Evolutionary conservation across 2,113 vertebrate genomes (phyloP), one percentile per base, ranked within the genome.

Genomic region (Tragelaphus scriptus): DNA sequence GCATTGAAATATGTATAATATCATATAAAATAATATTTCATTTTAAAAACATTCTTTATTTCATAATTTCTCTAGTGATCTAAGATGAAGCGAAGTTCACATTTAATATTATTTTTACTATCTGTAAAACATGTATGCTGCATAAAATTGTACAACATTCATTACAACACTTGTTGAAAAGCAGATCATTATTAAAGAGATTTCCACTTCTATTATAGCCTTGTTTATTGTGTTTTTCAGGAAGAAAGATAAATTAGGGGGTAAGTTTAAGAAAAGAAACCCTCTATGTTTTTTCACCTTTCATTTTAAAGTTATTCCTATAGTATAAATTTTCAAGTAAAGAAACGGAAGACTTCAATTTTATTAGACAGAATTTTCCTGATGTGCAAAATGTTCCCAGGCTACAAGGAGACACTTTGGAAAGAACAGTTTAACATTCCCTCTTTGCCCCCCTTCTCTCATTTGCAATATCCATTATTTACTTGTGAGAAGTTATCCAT

Each of bases 231-330:
- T 82, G 58, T 40, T 97, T 96, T 79, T 51, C 82, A 94, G 68
- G 49, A 85, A 47, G 32, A 92, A 92, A 88, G 59, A 77, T 6
- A 97, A 79, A 30, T 25, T 21, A 68, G 59, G 7, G 4, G 12
- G 32, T 71, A 96, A 91, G 26, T 95, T 86, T 25, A 81, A 97
- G 23, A 9, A 88, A 63, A 68, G 16, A 87, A 86, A 68, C 86
- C 19, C 17, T 92, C 63, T 80, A 16, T 32, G 47, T 3, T 44
- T 68, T 71, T 30, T 40, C 40, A 47, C 15, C 49, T 89, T 82
- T 71, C 23, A 92, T 63, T 96, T 95, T 65, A 89, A 96, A 87
- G n/a, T 71, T 30, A 17, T 71, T 95, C 10, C 13, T 93, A 10
- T 65, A 65, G 5, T 53, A 85, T 92, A 88, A 65, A 53, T 53